These are phyloP conservation scores for Cephus pulcher DNA, from an alignment of 2,888 invertebrate genomes.

Conservation along the genomic window DNA sequence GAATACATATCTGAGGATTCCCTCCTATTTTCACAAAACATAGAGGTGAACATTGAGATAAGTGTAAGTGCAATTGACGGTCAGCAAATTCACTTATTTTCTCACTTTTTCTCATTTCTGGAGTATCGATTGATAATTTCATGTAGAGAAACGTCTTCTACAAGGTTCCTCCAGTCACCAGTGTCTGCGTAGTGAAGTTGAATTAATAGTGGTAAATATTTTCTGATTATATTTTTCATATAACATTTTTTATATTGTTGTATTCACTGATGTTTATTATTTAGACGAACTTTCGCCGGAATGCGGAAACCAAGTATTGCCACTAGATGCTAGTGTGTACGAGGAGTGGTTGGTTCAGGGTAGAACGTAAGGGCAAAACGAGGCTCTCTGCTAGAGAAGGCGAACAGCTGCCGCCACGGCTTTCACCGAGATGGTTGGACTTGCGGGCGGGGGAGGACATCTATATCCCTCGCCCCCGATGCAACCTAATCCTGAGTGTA, in stretches of 20 bases:
- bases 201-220: background rate
- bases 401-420: constrained; percentile 60
- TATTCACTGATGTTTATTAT: background rate
- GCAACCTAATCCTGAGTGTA: constrained; percentile 71
- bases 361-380: constrained; percentile 37
- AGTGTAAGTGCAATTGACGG: constrained; percentile 6
- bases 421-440: constrained; percentile 71
- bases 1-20: constrained; percentile 2
- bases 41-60: constrained; percentile 23
- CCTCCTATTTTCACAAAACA: constrained; percentile 8
- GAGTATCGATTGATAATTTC: background rate
- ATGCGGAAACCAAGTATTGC: constrained; percentile 31
- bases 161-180: background rate
- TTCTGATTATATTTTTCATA: background rate
- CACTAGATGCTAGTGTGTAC: constrained; percentile 57
- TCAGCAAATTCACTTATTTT: background rate
- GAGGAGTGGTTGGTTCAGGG: constrained; percentile 37
- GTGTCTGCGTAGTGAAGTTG: background rate
- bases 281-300: background rate
- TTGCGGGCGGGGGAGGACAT: constrained; percentile 71
- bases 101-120: background rate
- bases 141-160: background rate
- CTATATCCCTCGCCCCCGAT: constrained; percentile 71
- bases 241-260: background rate
- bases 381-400: constrained; percentile 33